Evolutionary conservation across 1,140 invertebrate genomes (phyloP).

Genomic region (Lanistes nyassanus): DNA sequence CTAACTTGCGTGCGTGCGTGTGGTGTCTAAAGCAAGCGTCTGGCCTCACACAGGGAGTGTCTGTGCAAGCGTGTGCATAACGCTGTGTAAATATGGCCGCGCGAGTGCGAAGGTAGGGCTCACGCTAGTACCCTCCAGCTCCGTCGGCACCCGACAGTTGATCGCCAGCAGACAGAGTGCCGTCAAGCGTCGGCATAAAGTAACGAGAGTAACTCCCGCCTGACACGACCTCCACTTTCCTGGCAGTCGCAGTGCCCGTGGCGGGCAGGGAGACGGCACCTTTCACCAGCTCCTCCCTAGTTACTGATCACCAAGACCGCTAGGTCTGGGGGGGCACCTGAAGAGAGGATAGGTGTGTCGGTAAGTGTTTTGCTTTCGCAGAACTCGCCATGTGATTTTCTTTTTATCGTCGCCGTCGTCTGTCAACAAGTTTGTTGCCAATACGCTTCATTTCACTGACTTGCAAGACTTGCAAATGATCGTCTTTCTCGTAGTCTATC

Average conservation of each 20-base stretch:
- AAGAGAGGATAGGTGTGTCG: background rate
- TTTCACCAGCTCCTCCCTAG: no score
- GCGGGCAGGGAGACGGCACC: background rate
- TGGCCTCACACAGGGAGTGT: constrained; percentile 1
- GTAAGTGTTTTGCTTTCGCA: background rate
- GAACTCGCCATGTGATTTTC: background rate
- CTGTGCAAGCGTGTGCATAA: background rate
- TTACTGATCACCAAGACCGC: no score
- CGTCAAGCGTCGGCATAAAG: background rate
- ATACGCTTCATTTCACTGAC: background rate
- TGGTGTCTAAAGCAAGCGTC: background rate
- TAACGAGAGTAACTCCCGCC: no score
- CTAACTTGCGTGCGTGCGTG: background rate
- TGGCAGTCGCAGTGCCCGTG: background rate
- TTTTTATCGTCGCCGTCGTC: background rate
- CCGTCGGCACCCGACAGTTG: background rate
- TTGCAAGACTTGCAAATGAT: background rate
- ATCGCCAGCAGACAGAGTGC: background rate
- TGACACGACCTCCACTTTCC: background rate
- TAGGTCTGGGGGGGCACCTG: background rate
- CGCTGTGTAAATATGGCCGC: background rate
- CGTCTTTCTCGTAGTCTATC: background rate
- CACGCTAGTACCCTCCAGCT: background rate
- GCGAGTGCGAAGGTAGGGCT: background rate
- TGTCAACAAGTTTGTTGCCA: background rate